phyloP scores from a whole-genome alignment of 2,888 invertebrate genomes.

The Galeruca laticollis region DNA sequence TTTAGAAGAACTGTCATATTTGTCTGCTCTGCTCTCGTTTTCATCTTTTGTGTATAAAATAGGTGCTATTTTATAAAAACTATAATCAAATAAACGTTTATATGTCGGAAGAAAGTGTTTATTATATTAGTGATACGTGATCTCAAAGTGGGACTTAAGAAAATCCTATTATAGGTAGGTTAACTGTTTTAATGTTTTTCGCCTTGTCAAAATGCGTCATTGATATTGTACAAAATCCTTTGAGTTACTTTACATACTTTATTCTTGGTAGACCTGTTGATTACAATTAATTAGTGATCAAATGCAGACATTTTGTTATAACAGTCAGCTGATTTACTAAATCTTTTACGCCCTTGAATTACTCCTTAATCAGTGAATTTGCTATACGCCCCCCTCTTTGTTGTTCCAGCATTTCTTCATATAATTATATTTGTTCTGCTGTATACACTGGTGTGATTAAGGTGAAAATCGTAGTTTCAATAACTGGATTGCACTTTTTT shows the following conservation, averaged over 20 bases:
- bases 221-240: constrained; percentile 50
- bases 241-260: constrained; percentile 40
- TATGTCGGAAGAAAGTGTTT: constrained; percentile 56
- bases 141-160: constrained; percentile 45
- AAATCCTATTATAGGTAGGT: constrained; percentile 61
- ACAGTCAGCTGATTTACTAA: constrained; percentile 49
- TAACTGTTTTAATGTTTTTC: constrained; percentile 62
- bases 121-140: constrained; percentile 54
- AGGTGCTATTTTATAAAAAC: constrained; percentile 53
- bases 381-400: constrained; percentile 56
- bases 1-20: constrained; percentile 53
- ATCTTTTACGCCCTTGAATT: constrained; percentile 53
- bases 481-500: constrained; percentile 17
- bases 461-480: constrained; percentile 31
- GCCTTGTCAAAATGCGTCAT: constrained; percentile 65
- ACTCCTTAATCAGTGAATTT: constrained; percentile 42
- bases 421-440: constrained; percentile 35
- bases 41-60: constrained; percentile 56
- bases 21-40: constrained; percentile 55
- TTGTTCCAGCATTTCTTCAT: constrained; percentile 40
- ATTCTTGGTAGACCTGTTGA: constrained; percentile 52
- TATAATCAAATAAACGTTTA: constrained; percentile 51
- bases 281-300: constrained; percentile 42
- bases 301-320: constrained; percentile 39
- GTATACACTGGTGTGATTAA: constrained; percentile 21